phyloP scores from a whole-genome alignment of 1,140 invertebrate species.

The Drosophila ogumai region DNA sequence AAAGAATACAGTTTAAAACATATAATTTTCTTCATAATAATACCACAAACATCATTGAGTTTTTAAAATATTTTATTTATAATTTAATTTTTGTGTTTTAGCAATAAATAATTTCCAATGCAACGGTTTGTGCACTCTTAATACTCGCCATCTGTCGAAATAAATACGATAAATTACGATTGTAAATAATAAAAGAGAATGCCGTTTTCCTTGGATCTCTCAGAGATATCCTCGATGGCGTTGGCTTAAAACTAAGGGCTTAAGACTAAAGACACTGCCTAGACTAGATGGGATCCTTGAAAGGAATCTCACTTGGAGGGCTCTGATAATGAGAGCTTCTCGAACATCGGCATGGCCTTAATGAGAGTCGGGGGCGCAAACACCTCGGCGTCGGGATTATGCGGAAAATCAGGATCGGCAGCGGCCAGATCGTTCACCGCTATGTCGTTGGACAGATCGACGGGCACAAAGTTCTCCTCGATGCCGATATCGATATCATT shows the following conservation, averaged over 20 bases:
- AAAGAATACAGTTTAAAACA: background rate
- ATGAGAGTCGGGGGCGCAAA: constrained; percentile 46
- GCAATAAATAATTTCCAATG: constrained; percentile 43
- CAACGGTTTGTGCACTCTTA: constrained; percentile 13
- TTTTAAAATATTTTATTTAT: constrained; percentile 3
- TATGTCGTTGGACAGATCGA: constrained; percentile 84
- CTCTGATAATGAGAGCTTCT: constrained; percentile 61
- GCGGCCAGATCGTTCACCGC: constrained; percentile 78
- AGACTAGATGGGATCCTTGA: constrained; percentile 3
- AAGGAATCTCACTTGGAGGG: constrained; percentile 9
- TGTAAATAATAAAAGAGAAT: background rate
- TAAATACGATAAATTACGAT: constrained; percentile 37
- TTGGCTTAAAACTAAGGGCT: constrained; percentile 39
- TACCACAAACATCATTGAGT: background rate
- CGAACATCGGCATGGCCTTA: constrained; percentile 66
- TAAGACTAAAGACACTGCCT: constrained; percentile 33
- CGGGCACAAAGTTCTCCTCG: constrained; percentile 61
- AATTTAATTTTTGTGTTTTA: constrained; percentile 20
- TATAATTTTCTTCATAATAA: background rate
- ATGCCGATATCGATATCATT: constrained; percentile 81
- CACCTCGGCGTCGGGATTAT: constrained; percentile 84
- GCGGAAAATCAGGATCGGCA: constrained; percentile 56
- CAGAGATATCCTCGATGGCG: constrained; percentile 29
- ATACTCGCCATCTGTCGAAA: constrained; percentile 39
- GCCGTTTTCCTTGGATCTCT: constrained; percentile 39